Evolutionary conservation across 2,888 invertebrate species (phyloP), one percentile per base, ranked within the genome.

Genomic region (Resseliella maxima): DNA sequence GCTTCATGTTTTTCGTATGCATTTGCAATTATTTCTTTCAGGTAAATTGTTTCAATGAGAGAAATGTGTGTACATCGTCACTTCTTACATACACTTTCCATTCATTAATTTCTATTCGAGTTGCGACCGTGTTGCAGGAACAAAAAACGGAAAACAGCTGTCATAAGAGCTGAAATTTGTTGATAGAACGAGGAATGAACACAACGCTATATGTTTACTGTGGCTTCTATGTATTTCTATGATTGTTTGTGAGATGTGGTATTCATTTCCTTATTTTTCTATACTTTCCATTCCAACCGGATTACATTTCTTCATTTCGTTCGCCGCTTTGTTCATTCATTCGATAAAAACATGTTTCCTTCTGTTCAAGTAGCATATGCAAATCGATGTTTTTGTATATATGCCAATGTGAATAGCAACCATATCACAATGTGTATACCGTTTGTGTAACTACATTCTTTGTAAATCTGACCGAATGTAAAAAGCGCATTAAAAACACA

Each of bases 41-140:
- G 59, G 59, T 59, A 59, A 59, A 59, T 59, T 59, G 59, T 59
- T 59, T 59, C 59, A 59, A 24, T 59, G 59, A 59, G 24, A 5
- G n/a, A n/a, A 50, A 18, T 15, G 46, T 50, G 46, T 6, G 46
- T 50, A 18, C 18, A 50, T 59, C 59, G 59, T 59, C 10, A 10
- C 10, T 59, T 59, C 46, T 59, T 24, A 59, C 59, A 59, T 24
- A 59, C n/a, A n/a, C 24, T 59, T 59, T n/a, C 18, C 59, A 59
- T 59, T 59, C 59, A 24, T 59, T 59, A 59, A 59, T 59, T 59
- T 59, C 59, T 2, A 59, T 6, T 3, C 24, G 3, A 12, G 3
- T 24, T 59, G n/a, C 59, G 24, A 59, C 12, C 24, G 24, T 59
- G 24, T 24, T 24, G 24, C 24, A 59, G 24, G 15, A 50, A 41